Percentiles rank a stretch among this genome's conserved stretches.
Conservation (phyloP, 2,113 vertebrate genomes). For the Psettodes erumei region DNA sequence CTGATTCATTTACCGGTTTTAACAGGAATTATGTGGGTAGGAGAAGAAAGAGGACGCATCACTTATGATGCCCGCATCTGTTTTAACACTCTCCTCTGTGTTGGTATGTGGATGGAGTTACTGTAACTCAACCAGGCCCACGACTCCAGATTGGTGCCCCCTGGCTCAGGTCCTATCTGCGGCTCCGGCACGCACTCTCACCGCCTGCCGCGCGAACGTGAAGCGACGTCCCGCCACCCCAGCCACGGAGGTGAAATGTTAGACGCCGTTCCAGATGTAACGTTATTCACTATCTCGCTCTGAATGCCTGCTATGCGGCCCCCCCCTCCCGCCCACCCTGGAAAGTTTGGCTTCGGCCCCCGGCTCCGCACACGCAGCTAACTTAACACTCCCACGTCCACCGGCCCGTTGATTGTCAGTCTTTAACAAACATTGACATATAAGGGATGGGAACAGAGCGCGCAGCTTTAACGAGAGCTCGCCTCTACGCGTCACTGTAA, state of each 20-base stretch:
- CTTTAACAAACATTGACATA: constrained; percentile 82
- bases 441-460: constrained; percentile 70
- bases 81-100: constrained; percentile 35
- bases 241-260: constrained; percentile 42
- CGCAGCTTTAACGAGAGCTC: constrained; percentile 38
- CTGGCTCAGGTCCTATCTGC: constrained; percentile 51
- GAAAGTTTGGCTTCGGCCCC: constrained; percentile 40
- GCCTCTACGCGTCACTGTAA: constrained; percentile 2
- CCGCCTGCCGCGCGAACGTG: constrained; percentile 18
- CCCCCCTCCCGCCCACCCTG: constrained; percentile 31
- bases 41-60: neutral
- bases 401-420: constrained; percentile 54
- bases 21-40: neutral
- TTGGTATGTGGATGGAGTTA: constrained; percentile 61
- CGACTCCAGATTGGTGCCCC: constrained; percentile 10
- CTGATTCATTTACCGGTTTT: neutral
- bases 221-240: constrained; percentile 22
- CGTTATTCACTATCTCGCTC: constrained; percentile 35
- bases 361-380: constrained; percentile 55
- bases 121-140: constrained; percentile 47
- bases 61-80: constrained; percentile 33
- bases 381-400: constrained; percentile 62
- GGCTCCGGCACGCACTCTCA: constrained; percentile 38
- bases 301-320: constrained; percentile 49
- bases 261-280: constrained; percentile 45